These are phyloP conservation scores for Uria lomvia DNA, from an alignment of 2,113 vertebrate genomes.

Conservation along the genomic window DNA sequence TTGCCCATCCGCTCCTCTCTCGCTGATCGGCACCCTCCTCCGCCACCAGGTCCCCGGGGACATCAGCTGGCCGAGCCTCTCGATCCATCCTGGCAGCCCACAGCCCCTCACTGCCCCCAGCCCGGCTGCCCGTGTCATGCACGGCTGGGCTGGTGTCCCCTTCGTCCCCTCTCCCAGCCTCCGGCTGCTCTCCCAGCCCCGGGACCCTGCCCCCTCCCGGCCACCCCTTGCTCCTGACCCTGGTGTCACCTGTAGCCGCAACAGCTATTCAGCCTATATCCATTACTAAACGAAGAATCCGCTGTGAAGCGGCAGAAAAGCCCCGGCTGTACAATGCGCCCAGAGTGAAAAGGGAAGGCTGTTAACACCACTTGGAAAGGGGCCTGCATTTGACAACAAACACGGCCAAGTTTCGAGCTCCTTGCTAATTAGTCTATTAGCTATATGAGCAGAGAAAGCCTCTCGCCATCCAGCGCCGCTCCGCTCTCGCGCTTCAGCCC, in stretches of 20 bases:
- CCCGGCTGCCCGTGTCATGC: fast-evolving
- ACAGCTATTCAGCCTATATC: conserved; percentile 40
- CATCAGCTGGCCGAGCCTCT: background rate
- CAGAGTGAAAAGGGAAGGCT: conserved; percentile 32
- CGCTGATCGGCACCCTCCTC: fast-evolving
- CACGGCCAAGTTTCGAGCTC: conserved; percentile 31
- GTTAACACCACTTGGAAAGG: conserved; percentile 54
- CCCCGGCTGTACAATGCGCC: background rate
- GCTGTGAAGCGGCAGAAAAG: conserved; percentile 30
- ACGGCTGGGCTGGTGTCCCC: background rate
- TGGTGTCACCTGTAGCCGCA: conserved; percentile 12
- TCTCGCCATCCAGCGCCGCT: background rate
- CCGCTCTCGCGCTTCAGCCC: background rate
- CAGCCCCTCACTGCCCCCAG: background rate
- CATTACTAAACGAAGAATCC: conserved; percentile 34
- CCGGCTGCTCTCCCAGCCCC: background rate
- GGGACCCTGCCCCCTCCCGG: background rate
- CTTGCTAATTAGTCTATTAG: conserved; percentile 57
- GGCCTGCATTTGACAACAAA: conserved; percentile 56
- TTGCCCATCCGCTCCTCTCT: background rate
- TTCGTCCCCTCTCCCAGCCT: background rate
- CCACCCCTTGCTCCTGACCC: background rate
- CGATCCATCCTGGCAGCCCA: background rate
- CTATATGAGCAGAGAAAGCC: conserved; percentile 20
- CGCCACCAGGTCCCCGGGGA: background rate